Evolutionary conservation across 2,888 invertebrate species (phyloP).

Genomic region (Adelognathus sp.): DNA sequence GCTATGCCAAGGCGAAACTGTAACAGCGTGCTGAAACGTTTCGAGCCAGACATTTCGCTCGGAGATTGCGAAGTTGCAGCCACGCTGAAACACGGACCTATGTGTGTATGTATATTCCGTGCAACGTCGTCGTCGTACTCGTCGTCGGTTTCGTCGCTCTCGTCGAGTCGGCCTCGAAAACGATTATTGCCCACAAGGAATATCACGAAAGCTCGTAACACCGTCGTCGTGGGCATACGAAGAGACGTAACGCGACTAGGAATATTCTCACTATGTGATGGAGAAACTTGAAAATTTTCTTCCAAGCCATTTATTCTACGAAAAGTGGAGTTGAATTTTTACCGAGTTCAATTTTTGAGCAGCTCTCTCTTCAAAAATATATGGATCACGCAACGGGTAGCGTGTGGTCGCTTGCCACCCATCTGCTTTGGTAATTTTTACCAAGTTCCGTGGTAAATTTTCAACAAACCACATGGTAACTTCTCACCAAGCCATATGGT

Average conservation of each 20-base stretch:
- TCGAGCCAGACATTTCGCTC: slow-evolving; percentile 20
- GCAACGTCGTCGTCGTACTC: slow-evolving; percentile 5
- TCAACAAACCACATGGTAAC: too few relatives aligned
- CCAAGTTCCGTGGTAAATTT: too few relatives aligned
- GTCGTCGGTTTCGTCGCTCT: not conserved
- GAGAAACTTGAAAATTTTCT: not conserved
- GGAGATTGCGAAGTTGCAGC: slow-evolving; percentile 13
- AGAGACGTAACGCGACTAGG: not conserved
- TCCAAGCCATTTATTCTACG: not conserved
- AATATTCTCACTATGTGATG: not conserved
- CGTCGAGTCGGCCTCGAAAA: slow-evolving; percentile 14
- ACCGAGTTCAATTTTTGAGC: not conserved
- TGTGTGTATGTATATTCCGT: not conserved
- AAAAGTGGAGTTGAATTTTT: not conserved
- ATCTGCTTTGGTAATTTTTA: too few relatives aligned
- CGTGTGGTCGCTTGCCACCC: too few relatives aligned
- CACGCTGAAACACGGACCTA: not conserved
- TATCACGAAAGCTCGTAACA: slow-evolving; percentile 29
- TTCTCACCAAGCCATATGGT: too few relatives aligned
- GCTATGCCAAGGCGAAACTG: slow-evolving; percentile 31
- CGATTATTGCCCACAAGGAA: slow-evolving; percentile 29
- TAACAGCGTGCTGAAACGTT: slow-evolving; percentile 7
- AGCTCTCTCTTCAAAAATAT: too few relatives aligned
- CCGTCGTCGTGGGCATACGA: not conserved
- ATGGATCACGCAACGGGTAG: too few relatives aligned